Percentiles rank a stretch among this genome's conserved stretches.
phyloP scores from a whole-genome alignment of 2,797 vertebrate genomes.

The Epinephelus awoara region DNA sequence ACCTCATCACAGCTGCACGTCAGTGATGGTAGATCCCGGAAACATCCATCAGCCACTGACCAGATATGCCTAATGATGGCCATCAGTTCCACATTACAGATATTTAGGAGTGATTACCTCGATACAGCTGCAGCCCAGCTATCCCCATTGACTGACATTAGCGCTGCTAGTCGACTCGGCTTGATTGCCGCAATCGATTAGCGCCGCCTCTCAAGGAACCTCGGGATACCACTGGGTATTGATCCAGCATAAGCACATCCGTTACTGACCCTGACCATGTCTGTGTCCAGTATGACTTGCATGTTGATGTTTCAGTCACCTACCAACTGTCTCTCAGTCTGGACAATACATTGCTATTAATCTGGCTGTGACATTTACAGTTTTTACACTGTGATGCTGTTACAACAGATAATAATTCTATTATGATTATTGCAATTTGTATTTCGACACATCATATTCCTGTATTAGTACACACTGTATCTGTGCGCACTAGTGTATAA shows the following conservation, averaged over 20 bases:
- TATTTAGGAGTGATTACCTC: conserved; percentile 41
- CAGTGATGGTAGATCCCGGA: not conserved
- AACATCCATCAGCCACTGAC: conserved; percentile 43
- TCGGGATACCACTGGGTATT: conserved; percentile 51
- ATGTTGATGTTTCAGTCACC: conserved; percentile 50
- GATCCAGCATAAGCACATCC: conserved; percentile 65
- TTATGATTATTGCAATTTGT: too few relatives aligned
- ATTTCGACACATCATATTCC: too few relatives aligned
- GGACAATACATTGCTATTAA: not conserved
- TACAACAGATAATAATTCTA: not conserved
- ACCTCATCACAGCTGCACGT: conserved; percentile 14
- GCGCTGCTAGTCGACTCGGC: conserved; percentile 32
- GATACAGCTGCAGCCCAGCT: conserved; percentile 17
- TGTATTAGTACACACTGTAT: too few relatives aligned
- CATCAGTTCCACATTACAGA: conserved; percentile 47
- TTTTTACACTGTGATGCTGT: not conserved
- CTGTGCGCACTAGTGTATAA: too few relatives aligned
- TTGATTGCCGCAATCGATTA: conserved; percentile 52
- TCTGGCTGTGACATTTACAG: not conserved
- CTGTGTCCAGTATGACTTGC: conserved; percentile 36
- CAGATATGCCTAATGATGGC: conserved; percentile 33
- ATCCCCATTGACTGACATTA: conserved; percentile 42
- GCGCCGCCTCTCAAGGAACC: conserved; percentile 29
- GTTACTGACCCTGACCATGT: conserved; percentile 62
- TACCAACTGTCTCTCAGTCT: conserved; percentile 22